Conservation (phyloP, 2,797 vertebrate species). For the Triplophysa yarkandensis region DNA sequence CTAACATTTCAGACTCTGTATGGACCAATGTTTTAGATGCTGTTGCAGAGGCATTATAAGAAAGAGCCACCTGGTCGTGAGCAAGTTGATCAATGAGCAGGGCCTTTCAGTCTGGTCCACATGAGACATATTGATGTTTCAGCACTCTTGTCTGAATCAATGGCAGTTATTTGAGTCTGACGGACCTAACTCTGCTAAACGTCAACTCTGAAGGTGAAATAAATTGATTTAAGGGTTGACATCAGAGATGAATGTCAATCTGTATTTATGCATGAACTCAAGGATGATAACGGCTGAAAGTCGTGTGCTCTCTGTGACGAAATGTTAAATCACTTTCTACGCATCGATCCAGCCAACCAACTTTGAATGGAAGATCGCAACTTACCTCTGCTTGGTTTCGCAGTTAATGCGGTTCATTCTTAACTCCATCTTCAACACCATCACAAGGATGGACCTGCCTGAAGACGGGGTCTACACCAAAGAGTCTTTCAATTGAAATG, state of each 20-base stretch:
- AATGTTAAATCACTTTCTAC: too few species aligned
- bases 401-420: too few species aligned
- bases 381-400: too few species aligned
- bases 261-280: conserved; percentile 54
- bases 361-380: too few species aligned
- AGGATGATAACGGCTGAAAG: conserved; percentile 21
- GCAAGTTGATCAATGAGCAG: conserved; percentile 90
- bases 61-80: conserved; percentile 80
- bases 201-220: conserved; percentile 83
- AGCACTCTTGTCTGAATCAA: conserved; percentile 84
- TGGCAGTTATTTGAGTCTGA: conserved; percentile 82
- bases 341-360: too few species aligned
- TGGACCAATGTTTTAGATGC: conserved; percentile 74
- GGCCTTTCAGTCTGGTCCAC: conserved; percentile 84
- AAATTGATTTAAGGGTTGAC: conserved; percentile 86
- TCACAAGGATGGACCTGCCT: too few species aligned
- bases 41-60: conserved; percentile 74
- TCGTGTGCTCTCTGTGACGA: conserved; percentile 16
- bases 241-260: conserved; percentile 73
- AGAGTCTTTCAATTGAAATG: too few species aligned
- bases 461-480: too few species aligned
- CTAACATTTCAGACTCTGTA: conserved; percentile 70
- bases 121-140: conserved; percentile 93
- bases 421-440: too few species aligned
- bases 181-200: conserved; percentile 80